Evolutionary conservation across 2,888 invertebrate genomes (phyloP), one percentile per base, ranked within the genome.

Genomic region (Cheilosia grossa): DNA sequence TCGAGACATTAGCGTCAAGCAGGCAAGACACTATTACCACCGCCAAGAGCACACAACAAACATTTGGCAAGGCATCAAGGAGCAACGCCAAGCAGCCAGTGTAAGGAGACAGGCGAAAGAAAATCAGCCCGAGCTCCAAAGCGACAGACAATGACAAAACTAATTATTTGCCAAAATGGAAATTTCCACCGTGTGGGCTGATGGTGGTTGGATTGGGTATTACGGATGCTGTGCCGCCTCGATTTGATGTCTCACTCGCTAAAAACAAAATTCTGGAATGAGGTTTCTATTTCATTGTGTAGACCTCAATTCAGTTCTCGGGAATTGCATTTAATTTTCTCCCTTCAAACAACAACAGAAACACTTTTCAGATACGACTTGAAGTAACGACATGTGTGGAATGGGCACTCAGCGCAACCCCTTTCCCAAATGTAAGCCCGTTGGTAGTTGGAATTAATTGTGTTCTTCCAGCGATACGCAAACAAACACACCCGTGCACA

Each of bases 121-220:
- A 5, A 24, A 30, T 2, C 27, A 17, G 15, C 33, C 56, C 10
- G 13, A 33, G 27, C 47, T 54, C 47, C 44, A 64, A 53, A 66
- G 53, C 82, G 67, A 73, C 70, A 85, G 72, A 77, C 86, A 82
- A 74, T 78, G 86, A 82, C 86, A 82, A 86, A 82, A 78, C 86
- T 86, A 86, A 86, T 86, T 86, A 82, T 78, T 86, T 85, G 81
- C 81, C 75, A 75, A 85, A 75, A 81, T 81, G 81, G 61, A 75
- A 85, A 80, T 83, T 80, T 70, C 19, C 80, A 70, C 69, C 66
- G 54, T 61, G 53, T 21, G 54, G 37, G 49, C 24, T 44, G 47
- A 24, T 17, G 51, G 44, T 44, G 59, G 44, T 54, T 51, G 40
- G 59, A 15, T 37, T 53, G 37, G 40, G 63, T 72, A 63, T 33